Percentiles rank a stretch among this genome's conserved stretches.
Evolutionary conservation across 2,113 vertebrate species (phyloP).

Genomic region (Brevimyrus niger): DNA sequence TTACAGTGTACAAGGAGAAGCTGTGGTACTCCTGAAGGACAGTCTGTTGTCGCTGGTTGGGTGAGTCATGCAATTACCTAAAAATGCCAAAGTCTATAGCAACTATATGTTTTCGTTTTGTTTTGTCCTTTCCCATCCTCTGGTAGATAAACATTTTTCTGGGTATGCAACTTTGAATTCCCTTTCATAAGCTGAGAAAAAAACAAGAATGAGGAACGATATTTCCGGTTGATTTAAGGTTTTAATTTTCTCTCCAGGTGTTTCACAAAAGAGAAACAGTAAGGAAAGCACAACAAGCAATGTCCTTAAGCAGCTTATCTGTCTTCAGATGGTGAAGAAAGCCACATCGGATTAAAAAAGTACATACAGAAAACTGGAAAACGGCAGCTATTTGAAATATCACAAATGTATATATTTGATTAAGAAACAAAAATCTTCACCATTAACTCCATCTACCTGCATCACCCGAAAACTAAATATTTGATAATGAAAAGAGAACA

Average conservation of each 20-base stretch:
- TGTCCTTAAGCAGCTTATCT: background rate
- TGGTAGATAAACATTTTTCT: background rate
- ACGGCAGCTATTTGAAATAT: background rate
- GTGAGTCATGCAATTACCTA: slow-evolving; percentile 8
- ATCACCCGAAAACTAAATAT: background rate
- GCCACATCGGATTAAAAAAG: background rate
- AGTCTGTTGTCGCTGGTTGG: background rate
- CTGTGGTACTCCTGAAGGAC: background rate
- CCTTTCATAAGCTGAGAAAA: background rate
- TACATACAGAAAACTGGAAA: background rate
- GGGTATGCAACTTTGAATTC: background rate
- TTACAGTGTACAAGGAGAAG: slow-evolving; percentile 6
- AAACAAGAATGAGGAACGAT: background rate
- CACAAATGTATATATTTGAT: background rate
- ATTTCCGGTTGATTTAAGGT: background rate
- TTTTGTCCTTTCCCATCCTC: background rate
- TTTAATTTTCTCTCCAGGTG: background rate
- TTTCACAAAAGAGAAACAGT: background rate
- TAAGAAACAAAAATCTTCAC: background rate
- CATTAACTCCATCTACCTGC: background rate
- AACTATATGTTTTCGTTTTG: slow-evolving; percentile 11
- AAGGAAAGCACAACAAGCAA: background rate
- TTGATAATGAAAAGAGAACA: background rate
- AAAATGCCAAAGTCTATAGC: slow-evolving; percentile 6
- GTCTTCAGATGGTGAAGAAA: background rate